These are phyloP conservation scores for Caenorhabditis latens DNA, from an alignment of 1,140 invertebrate genomes.

Conservation along the genomic window DNA sequence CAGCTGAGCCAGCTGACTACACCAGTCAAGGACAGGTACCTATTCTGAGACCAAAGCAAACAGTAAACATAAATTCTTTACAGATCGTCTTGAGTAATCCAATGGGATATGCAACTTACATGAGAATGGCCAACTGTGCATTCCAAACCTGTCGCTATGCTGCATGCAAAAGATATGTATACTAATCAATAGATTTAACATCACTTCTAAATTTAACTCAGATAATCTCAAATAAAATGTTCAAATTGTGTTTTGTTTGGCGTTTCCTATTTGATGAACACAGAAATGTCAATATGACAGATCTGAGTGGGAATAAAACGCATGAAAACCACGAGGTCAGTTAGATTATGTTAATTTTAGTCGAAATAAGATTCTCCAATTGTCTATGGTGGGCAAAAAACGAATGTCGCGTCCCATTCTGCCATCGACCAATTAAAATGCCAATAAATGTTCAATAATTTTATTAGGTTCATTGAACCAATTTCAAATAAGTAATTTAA, in stretches of 20 bases:
- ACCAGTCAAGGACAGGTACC: slow-evolving; percentile 5
- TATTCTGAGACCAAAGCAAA: neutral
- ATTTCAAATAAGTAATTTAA: neutral
- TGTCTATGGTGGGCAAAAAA: too few species aligned
- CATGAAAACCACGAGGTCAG: too few species aligned
- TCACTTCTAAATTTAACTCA: too few species aligned
- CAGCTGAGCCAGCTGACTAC: slow-evolving; percentile 29
- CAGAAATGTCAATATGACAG: too few species aligned
- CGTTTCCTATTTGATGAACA: too few species aligned
- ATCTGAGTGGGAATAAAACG: too few species aligned
- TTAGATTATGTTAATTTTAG: too few species aligned
- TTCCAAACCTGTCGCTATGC: slow-evolving; percentile 28
- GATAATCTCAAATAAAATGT: neutral
- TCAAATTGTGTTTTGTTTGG: neutral
- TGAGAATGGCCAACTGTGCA: slow-evolving; percentile 34
- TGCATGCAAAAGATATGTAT: slow-evolving; percentile 43
- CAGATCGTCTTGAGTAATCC: slow-evolving; percentile 31
- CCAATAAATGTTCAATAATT: too few species aligned
- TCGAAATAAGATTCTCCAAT: too few species aligned
- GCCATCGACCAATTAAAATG: too few species aligned
- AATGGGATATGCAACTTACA: slow-evolving; percentile 24
- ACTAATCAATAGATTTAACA: neutral
- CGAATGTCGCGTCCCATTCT: too few species aligned
- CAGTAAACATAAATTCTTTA: neutral
- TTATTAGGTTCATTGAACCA: neutral